Base-by-base conservation (phyloP, 2,113 vertebrate genomes). In the Mormoops blainvillei region DNA sequence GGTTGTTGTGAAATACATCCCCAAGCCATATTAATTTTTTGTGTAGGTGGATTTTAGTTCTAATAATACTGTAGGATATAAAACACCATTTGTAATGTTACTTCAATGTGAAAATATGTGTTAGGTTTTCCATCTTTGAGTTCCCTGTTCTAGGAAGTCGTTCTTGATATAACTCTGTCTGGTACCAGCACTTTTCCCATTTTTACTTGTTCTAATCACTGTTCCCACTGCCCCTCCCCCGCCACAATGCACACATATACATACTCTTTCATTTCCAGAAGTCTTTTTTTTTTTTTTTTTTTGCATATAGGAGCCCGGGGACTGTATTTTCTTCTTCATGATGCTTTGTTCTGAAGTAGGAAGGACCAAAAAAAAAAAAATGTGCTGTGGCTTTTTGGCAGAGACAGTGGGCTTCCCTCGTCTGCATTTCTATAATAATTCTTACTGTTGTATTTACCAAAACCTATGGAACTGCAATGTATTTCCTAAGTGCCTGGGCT, bases 321-420 rank as follows among this genome's bases (percentile, higher is more conserved):
- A 96, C 41, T 80, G 19, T 90, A 19, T 41, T 89, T 96, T 95
- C 48, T 94, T 78, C 28, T 74, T 50, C 48, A 26, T 56, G 19
- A 68, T 43, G 56, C 31, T 95, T 89, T 94, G 22, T 91, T 87
- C 16, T 95, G 54, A 95, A 91, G 15, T 61, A 89, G 38, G 58
- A 93, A 93, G 54, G 16, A 18, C 74, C 85, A n/a, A 94, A 48
- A 87, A 70, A 95, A n/a, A 94, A 48, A 87, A 70, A 95, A 88
- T 45, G 36, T 58, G 33, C 4, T 74, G 76, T 91, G 76, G 4
- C 36, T 87, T 71, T 94, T 83, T 83, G 74, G 19, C 56, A 71
- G 71, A 63, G 76, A 26, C 38, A 28, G 20, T 54, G 18, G 16
- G 52, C 43, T 85, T 33, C 91, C 41, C 54, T 54, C 94, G 52